Conservation (phyloP, 2,113 vertebrate genomes). For the Halichoeres trimaculatus region DNA sequence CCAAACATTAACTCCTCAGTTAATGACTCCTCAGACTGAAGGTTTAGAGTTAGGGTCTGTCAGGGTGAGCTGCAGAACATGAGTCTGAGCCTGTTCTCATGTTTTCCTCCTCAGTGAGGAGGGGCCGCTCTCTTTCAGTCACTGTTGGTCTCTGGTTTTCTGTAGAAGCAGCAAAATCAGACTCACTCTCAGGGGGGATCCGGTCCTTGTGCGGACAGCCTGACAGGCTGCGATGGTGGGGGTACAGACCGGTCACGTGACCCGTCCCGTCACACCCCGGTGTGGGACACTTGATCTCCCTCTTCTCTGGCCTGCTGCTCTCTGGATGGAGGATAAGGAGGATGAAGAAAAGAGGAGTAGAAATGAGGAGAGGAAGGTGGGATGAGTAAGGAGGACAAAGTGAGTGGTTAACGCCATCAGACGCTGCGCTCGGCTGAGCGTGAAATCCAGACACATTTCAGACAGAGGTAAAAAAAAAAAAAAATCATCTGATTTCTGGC, state of each 20-base stretch:
- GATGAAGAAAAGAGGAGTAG: neutral
- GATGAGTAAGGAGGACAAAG: constrained; percentile 64
- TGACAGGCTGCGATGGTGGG: constrained; percentile 97
- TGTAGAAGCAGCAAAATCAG: constrained; percentile 14
- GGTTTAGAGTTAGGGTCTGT: no score
- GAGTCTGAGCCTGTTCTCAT: no score
- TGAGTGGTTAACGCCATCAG: constrained; percentile 70
- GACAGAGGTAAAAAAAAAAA: constrained; percentile 56
- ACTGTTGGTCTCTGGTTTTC: neutral
- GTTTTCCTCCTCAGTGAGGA: no score
- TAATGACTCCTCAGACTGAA: no score
- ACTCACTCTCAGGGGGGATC: constrained; percentile 99
- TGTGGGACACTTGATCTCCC: constrained; percentile 98
- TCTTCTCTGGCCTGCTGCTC: constrained; percentile 92
- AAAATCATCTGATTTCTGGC: constrained; percentile 44
- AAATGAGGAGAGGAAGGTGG: constrained; percentile 26
- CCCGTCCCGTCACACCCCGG: constrained; percentile 97
- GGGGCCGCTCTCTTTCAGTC: neutral
- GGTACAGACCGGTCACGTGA: constrained; percentile 96
- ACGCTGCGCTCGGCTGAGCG: constrained; percentile 72
- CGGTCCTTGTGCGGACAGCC: constrained; percentile 99
- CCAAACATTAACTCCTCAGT: no score
- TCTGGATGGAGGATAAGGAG: constrained; percentile 77
- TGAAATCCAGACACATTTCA: constrained; percentile 76
- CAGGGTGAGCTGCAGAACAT: no score